phyloP scores from a whole-genome alignment of 2,888 invertebrate species.

The Coronaproctus castanopsis region DNA sequence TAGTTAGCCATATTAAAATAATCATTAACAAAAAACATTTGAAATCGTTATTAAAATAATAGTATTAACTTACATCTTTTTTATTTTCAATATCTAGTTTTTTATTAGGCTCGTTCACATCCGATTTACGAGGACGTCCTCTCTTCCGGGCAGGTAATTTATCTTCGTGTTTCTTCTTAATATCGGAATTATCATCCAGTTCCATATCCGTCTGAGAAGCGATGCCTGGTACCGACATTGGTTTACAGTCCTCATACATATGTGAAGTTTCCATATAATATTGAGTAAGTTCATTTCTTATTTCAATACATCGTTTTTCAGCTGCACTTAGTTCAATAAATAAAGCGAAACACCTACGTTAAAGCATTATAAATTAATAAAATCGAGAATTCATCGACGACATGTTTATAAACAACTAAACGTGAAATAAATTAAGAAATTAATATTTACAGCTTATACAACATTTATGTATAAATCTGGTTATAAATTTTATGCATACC shows the following conservation, averaged over 20 bases:
- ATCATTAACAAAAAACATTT: too few species aligned
- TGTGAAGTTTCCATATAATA: constrained; percentile 8
- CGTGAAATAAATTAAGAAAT: too few species aligned
- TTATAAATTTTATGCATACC: too few species aligned
- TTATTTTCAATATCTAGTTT: not conserved
- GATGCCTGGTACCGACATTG: not conserved
- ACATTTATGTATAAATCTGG: too few species aligned
- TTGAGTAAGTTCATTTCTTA: constrained; percentile 6
- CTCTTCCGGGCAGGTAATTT: constrained; percentile 8
- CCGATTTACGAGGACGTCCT: constrained; percentile 8
- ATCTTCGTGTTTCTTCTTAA: not conserved
- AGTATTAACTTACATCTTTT: not conserved
- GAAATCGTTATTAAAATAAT: too few species aligned
- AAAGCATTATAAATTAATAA: not conserved
- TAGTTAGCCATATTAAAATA: too few species aligned
- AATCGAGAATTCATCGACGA: too few species aligned
- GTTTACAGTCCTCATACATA: constrained; percentile 7
- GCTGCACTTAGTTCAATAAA: constrained; percentile 15
- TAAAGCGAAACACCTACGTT: constrained; percentile 16
- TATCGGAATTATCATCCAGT: not conserved
- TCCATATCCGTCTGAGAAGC: constrained; percentile 9
- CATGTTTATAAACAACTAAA: too few species aligned
- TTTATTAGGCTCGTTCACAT: not conserved
- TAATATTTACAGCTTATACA: too few species aligned
- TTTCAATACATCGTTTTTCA: constrained; percentile 6